Percentiles rank a stretch among this genome's conserved stretches.
Evolutionary conservation across 2,797 vertebrate genomes (phyloP).

Genomic region (Tolypeutes matacus): DNA sequence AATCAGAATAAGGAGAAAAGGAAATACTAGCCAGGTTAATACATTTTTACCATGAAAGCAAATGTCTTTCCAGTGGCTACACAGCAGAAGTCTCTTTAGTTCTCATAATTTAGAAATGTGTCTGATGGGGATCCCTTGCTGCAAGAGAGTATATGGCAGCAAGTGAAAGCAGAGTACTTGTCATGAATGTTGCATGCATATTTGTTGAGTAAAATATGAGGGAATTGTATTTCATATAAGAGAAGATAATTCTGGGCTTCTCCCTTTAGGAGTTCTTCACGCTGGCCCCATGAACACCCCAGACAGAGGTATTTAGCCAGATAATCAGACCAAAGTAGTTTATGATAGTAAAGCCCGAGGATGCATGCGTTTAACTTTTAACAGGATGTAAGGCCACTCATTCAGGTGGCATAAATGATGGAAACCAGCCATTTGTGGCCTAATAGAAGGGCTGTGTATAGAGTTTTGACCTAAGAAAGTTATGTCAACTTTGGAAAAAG

Average conservation of each 20-base stretch:
- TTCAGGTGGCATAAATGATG: background rate
- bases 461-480: background rate
- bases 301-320: background rate
- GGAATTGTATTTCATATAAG: background rate
- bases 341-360: background rate
- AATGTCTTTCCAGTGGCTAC: background rate
- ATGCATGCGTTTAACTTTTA: background rate
- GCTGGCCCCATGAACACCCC: background rate
- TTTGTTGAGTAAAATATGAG: background rate
- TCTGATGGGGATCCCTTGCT: background rate
- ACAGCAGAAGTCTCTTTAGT: background rate
- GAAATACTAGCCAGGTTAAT: background rate
- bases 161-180: background rate
- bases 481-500: background rate
- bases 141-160: background rate
- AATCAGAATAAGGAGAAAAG: background rate
- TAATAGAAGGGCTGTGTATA: background rate
- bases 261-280: background rate
- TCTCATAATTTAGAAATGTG: slow-evolving; percentile 24
- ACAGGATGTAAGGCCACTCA: no score
- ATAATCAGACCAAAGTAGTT: background rate
- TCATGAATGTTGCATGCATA: background rate
- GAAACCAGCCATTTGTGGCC: background rate
- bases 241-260: background rate
- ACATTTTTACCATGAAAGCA: background rate